Evolutionary conservation across 2,113 vertebrate species (phyloP), one percentile per base, ranked within the genome.

Genomic region (Centropus bengalensis): DNA sequence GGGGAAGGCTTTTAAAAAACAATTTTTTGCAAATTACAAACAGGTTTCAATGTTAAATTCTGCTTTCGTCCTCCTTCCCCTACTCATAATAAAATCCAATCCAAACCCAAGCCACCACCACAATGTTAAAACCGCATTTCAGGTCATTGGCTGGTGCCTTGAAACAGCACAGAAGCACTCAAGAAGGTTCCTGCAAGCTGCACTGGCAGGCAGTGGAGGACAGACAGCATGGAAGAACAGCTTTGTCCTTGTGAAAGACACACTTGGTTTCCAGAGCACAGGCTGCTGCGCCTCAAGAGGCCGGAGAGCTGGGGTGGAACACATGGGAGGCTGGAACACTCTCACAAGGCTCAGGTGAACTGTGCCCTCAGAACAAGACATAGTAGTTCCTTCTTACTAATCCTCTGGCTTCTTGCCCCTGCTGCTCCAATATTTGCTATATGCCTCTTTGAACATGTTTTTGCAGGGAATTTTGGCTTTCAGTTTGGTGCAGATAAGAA

Each of bases 401-500:
- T 96, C 88, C 59, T 94, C 66, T 63, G 96, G 92, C 85, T 94
- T 97, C 88, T 76, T 94, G 5, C 96, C 95, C 87, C 95, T 97
- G 7, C 73, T 96, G 95, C 81, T 97, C 98, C 98, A 98, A 82
- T 99, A 99, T 58, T 98, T 98, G 82, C 95, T 88, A 38, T 99
- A 99, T 6, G 98, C 96, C 40, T 96, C 93, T 55, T 99, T 95
- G 52, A 99, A 99, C 99, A 99, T 99, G 44, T 97, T 94, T 84
- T 98, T 99, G 82, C 99, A 99, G 64, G 94, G 21, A 81, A 99
- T 98, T 93, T 98, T 97, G 28, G 99, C 99, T 70, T 99, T 97
- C 63, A 99, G 98, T 95, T 98, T 99, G 86, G 99, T 99, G 97
- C 99, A 99, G 97, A 99, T 99, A 58, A 99, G 99, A 96, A 99